Conservation (phyloP, 2,888 invertebrate genomes). For the Ophioninae sp. region DNA sequence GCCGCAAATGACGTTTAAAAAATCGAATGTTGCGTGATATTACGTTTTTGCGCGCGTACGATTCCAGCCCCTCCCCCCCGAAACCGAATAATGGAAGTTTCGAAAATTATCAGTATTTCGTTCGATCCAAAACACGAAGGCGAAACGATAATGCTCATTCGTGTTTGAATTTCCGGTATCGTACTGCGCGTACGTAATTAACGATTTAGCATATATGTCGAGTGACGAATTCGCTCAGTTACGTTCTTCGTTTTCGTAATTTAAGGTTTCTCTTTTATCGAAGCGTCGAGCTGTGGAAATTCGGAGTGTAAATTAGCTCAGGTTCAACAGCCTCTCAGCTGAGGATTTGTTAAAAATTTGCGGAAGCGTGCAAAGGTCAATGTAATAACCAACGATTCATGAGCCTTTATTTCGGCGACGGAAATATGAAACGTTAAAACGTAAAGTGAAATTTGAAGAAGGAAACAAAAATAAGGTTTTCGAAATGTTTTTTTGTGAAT, state of each 20-base stretch:
- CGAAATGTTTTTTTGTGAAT: too few relatives aligned
- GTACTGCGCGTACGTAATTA: neutral
- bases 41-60: neutral
- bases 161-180: neutral
- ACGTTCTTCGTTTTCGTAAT: neutral
- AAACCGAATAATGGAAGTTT: neutral
- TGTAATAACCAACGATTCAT: neutral
- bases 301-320: neutral
- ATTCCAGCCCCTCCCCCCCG: neutral
- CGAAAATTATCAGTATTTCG: neutral
- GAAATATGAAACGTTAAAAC: too few relatives aligned
- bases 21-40: slow-evolving; percentile 48
- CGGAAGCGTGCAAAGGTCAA: neutral
- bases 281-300: neutral
- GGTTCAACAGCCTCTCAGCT: neutral
- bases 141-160: neutral
- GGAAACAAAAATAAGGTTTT: too few relatives aligned
- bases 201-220: neutral
- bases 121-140: neutral
- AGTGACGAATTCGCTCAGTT: neutral
- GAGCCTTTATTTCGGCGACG: neutral
- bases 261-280: neutral
- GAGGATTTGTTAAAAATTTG: neutral
- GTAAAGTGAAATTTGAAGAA: too few relatives aligned
- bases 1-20: slow-evolving; percentile 47